These are phyloP conservation scores for Gobiocypris rarus DNA, from an alignment of 2,113 vertebrate species.

Conservation along the genomic window DNA sequence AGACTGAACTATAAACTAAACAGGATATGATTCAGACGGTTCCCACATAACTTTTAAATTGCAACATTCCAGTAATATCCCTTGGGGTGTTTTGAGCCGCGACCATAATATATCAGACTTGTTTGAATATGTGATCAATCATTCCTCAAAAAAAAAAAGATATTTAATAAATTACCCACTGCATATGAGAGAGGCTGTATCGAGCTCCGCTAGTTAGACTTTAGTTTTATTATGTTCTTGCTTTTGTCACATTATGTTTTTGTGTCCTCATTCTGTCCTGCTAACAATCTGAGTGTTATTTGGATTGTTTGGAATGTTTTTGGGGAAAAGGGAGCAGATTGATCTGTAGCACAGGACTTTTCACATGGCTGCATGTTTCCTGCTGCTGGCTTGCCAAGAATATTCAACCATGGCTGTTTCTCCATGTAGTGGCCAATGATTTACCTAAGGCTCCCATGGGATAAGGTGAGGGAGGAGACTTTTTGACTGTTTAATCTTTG, in stretches of 20 bases:
- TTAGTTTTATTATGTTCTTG: neutral
- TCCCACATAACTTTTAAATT: conserved; percentile 14
- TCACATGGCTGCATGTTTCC: conserved; percentile 22
- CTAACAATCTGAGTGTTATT: neutral
- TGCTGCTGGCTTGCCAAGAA: conserved; percentile 1
- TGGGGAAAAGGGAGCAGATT: neutral
- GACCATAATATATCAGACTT: neutral
- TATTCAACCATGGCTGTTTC: conserved; percentile 10
- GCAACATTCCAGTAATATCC: conserved; percentile 19
- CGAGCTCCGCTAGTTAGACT: neutral
- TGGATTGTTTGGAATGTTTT: neutral
- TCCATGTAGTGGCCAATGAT: conserved; percentile 35
- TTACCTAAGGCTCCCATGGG: conserved; percentile 25
- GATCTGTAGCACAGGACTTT: conserved; percentile 13
- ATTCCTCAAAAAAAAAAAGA: conserved; percentile 2
- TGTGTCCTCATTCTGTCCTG: neutral
- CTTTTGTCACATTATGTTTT: conserved; percentile 15
- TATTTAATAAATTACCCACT: neutral
- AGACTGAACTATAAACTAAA: neutral
- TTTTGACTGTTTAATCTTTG: conserved; percentile 33
- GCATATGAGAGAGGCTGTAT: neutral
- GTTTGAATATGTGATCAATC: neutral
- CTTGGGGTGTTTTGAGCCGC: neutral
- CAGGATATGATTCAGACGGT: conserved; percentile 20
- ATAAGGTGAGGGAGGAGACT: conserved; percentile 17